These are phyloP conservation scores for Ophion ellenae DNA, from an alignment of 2,888 invertebrate species.

Conservation along the genomic window DNA sequence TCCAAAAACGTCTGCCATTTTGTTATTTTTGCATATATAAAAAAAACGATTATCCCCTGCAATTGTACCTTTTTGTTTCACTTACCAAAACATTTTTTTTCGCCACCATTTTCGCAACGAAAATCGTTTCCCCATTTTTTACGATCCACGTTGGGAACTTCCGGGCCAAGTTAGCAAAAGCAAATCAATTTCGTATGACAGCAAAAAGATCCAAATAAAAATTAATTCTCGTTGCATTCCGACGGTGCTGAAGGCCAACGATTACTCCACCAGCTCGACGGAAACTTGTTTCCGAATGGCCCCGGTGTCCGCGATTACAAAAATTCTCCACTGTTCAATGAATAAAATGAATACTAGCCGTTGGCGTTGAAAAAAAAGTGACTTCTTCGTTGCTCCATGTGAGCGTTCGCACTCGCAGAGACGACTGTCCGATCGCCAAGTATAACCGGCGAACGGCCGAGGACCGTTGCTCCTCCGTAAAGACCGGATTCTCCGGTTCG, in stretches of 20 bases:
- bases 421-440: background rate
- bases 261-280: background rate
- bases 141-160: background rate
- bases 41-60: too few relatives aligned
- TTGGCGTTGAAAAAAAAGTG: background rate
- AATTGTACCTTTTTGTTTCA: background rate
- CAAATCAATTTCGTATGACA: background rate
- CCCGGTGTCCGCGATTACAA: background rate
- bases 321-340: background rate
- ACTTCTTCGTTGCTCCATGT: background rate
- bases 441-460: background rate
- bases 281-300: background rate
- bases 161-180: background rate
- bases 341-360: background rate
- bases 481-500: slow-evolving; percentile 66
- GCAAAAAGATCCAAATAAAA: background rate
- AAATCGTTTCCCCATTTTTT: background rate
- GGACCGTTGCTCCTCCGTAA: slow-evolving; percentile 38
- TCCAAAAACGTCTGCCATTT: too few relatives aligned
- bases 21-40: too few relatives aligned
- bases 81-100: background rate
- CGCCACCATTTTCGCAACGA: background rate
- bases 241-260: background rate
- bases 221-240: background rate
- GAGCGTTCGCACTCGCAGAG: background rate